Base-by-base conservation (phyloP, 2,797 vertebrate genomes). In the Threskiornis aethiopicus region DNA sequence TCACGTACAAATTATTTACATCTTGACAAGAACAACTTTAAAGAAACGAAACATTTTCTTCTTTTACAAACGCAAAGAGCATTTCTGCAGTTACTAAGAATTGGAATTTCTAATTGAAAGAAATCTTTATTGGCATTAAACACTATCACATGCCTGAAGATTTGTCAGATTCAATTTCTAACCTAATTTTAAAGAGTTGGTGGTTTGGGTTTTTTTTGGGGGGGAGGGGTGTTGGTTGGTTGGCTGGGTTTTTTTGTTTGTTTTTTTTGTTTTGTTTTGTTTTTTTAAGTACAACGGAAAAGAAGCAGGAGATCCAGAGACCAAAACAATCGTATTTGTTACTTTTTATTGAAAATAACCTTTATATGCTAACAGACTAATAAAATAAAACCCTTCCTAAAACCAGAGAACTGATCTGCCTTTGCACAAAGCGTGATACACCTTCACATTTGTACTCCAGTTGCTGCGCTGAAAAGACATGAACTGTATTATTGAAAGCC, bases 241-340 rank as follows among this genome's bases (percentile, higher is more conserved):
- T 42, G 42, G 42, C 17, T 44, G 42, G 42, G 16, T 16, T 51
- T 28, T 39, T 9, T 39, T 39, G 9, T 39, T 39, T 39, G 20
- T 24, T 26, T 13, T 59, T 59, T 41, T 41, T 41, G 11, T 41
- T 41, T 41, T 41, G 13, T 41, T 41, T 41, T 41, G 12, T 14
- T 41, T 54, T 49, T 44, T 5, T 12, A 73, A 73, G 20, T 66
- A 33, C 9, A 77, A 8, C 5, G 1, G 29, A 82, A 89, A 84
- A 84, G 8, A 51, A 58, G 21, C 7, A 73, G 41, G 13, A 58
- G 9, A 87, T 28, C 6, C 28, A 83, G 39, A 77, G 5, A 35
- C 8, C 0, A 18, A 28, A 66, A 47, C 28, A 24, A 11, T 2
- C 5, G 2, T 26, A 46, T n/a, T 29, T 26, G 6, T 11, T 16